A percentile compares a stretch with the other conserved stretches of the same genome.
phyloP scores from a whole-genome alignment of 2,797 vertebrate genomes.

The Moxostoma hubbsi region DNA sequence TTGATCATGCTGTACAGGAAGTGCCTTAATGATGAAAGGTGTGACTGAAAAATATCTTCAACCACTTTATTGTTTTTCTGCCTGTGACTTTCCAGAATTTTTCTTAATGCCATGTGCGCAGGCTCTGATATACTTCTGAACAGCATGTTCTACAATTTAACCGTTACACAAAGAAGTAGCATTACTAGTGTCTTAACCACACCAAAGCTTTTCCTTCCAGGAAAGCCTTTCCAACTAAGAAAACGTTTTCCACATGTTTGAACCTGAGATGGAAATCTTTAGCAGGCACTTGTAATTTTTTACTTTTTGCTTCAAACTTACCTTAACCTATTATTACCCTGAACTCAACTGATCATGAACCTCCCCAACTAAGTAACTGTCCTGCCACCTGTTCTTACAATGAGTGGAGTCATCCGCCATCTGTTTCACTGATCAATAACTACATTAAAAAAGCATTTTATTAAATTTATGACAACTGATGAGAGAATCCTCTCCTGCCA shows the following conservation, averaged over 20 bases:
- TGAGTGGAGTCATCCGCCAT: too few species aligned
- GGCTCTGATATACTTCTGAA: slow-evolving; percentile 48
- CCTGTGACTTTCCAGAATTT: too few species aligned
- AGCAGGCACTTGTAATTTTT: slow-evolving; percentile 44
- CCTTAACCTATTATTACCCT: slow-evolving; percentile 11
- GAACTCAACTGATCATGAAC: slow-evolving; percentile 8
- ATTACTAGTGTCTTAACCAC: slow-evolving; percentile 26
- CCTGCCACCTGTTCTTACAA: background rate
- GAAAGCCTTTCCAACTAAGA: slow-evolving; percentile 42
- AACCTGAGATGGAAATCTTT: slow-evolving; percentile 53
- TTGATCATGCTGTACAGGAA: too few species aligned
- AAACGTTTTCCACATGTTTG: slow-evolving; percentile 61
- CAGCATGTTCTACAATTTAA: slow-evolving; percentile 24
- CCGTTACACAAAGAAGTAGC: slow-evolving; percentile 34
- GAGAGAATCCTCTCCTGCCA: slow-evolving; percentile 44
- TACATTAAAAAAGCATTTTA: too few species aligned
- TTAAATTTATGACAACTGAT: slow-evolving; percentile 20
- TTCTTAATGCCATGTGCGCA: too few species aligned
- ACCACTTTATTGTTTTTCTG: too few species aligned
- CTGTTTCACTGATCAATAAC: too few species aligned
- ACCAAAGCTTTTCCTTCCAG: slow-evolving; percentile 17
- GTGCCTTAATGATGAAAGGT: too few species aligned
- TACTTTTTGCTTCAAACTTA: slow-evolving; percentile 5
- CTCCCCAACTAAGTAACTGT: background rate
- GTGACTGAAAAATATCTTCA: too few species aligned